A percentile compares a stretch with the other conserved stretches of the same genome.
Evolutionary conservation across 2,797 vertebrate genomes (phyloP).

Genomic region (Acipenser ruthenus): DNA sequence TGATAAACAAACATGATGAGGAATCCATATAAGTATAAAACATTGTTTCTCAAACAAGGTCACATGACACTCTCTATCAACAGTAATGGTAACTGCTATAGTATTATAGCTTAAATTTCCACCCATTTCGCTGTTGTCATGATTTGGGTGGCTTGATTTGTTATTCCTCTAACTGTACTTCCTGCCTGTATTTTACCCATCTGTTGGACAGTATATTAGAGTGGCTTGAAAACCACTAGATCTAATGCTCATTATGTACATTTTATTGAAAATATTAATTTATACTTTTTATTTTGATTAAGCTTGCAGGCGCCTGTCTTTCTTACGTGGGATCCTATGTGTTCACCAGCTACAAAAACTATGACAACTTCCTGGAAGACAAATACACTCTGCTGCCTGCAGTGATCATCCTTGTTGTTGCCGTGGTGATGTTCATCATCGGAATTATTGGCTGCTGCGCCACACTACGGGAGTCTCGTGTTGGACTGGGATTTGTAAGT

Average conservation of each 20-base stretch:
- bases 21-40: too few species aligned
- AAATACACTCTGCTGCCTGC: constrained; percentile 58
- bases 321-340: constrained; percentile 65
- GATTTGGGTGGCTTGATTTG: too few species aligned
- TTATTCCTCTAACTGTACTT: neutral
- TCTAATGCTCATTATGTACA: too few species aligned
- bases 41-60: too few species aligned
- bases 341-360: constrained; percentile 59
- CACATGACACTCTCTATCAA: too few species aligned
- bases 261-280: neutral
- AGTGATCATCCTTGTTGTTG: constrained; percentile 51
- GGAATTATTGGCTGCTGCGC: constrained; percentile 75
- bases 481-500: constrained; percentile 75
- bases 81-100: too few species aligned
- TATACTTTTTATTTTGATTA: constrained; percentile 9
- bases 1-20: too few species aligned
- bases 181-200: neutral
- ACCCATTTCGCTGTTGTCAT: neutral
- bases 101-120: neutral
- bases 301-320: constrained; percentile 69
- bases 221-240: too few species aligned
- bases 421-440: constrained; percentile 64
- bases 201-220: neutral
- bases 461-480: constrained; percentile 68
- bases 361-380: constrained; percentile 60